A percentile compares a stretch with the other conserved stretches of the same genome.
Evolutionary conservation across 2,797 vertebrate species (phyloP).

Genomic region (Pagetopsis macropterus): DNA sequence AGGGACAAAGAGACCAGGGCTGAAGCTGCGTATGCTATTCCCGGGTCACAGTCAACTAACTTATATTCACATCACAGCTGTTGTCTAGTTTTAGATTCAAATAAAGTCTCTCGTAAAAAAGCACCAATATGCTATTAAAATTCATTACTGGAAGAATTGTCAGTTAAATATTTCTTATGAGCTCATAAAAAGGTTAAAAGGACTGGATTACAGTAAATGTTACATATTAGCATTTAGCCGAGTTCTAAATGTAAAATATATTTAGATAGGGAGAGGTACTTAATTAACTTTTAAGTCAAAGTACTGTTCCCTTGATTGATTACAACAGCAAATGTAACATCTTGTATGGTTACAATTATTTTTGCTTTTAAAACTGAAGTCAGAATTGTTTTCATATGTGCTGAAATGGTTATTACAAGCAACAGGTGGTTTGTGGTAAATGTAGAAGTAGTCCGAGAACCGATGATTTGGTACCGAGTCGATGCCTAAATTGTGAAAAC

Average conservation of each 20-base stretch:
- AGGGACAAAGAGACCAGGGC: conserved; percentile 42
- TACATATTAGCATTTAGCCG: not conserved
- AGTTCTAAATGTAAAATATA: not conserved
- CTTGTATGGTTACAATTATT: not conserved
- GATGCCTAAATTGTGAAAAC: no score
- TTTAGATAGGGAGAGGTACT: not conserved
- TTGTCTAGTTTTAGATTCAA: conserved; percentile 13
- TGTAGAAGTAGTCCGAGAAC: no score
- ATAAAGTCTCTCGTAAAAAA: not conserved
- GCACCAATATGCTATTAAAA: not conserved
- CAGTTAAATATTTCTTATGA: not conserved
- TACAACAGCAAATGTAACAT: not conserved
- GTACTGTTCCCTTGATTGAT: not conserved
- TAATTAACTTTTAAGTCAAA: not conserved
- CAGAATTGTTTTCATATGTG: not conserved
- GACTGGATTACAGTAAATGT: not conserved
- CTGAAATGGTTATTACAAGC: not conserved
- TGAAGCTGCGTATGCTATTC: conserved; percentile 26
- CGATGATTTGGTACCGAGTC: no score
- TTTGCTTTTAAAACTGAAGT: not conserved
- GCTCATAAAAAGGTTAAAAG: not conserved
- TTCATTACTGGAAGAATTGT: not conserved
- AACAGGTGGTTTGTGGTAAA: not conserved
- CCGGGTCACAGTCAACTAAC: conserved; percentile 7
- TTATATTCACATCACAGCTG: conserved; percentile 23